These are phyloP conservation scores for Epizoanthus ramosus DNA, from an alignment of 92 coral and sea anemone genomes.

Conservation along the genomic window DNA sequence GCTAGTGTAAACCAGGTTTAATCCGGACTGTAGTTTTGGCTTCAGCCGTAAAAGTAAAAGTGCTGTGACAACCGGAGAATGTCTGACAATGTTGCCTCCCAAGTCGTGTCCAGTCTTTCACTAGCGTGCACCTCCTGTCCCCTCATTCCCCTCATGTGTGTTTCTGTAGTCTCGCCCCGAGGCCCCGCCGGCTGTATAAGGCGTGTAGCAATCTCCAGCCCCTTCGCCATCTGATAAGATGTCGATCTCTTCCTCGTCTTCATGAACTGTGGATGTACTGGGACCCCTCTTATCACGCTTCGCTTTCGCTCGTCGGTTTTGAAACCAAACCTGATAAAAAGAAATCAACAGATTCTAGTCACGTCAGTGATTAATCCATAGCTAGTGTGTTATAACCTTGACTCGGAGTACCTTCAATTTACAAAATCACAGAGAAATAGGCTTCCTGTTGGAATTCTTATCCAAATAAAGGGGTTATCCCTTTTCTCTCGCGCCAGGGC, in stretches of 20 bases:
- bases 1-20: too few species aligned
- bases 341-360: background rate
- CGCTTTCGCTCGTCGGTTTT: slow-evolving; percentile 93
- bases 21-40: too few species aligned
- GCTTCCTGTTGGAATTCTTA: too few species aligned
- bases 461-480: too few species aligned
- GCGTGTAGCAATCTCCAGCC: background rate
- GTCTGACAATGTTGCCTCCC: too few species aligned
- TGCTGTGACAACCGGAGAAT: too few species aligned
- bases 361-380: background rate
- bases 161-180: background rate
- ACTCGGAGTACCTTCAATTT: too few species aligned
- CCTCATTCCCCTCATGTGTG: background rate
- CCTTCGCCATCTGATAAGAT: slow-evolving; percentile 9
- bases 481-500: too few species aligned
- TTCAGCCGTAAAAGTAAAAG: too few species aligned
- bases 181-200: slow-evolving; percentile 1
- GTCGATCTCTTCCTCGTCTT: slow-evolving; percentile 11
- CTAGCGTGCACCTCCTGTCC: background rate
- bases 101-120: too few species aligned
- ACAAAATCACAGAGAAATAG: too few species aligned
- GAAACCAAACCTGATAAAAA: slow-evolving; percentile 87
- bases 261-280: slow-evolving; percentile 27
- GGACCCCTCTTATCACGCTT: slow-evolving; percentile 78
- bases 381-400: background rate